phyloP scores from a whole-genome alignment of 2,797 vertebrate genomes.

The Mormyrops boulengeri region DNA sequence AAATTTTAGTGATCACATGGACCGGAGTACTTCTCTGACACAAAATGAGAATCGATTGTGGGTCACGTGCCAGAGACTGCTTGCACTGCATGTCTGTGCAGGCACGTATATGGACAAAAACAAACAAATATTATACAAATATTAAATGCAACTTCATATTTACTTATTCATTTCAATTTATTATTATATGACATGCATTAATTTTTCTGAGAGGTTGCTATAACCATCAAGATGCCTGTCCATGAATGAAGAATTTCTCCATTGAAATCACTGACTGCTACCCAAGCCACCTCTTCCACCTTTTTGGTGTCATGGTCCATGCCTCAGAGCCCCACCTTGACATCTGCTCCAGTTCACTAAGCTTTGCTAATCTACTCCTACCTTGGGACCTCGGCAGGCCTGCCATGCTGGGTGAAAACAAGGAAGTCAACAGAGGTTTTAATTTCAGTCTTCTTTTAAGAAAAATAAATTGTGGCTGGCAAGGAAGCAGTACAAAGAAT shows the following conservation, averaged over 20 bases:
- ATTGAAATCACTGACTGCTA: not conserved
- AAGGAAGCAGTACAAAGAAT: not conserved
- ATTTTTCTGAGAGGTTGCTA: not conserved
- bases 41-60: not conserved
- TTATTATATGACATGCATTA: not conserved
- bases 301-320: not conserved
- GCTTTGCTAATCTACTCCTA: not conserved
- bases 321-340: not conserved
- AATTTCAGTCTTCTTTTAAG: not conserved
- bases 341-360: not conserved
- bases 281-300: not conserved
- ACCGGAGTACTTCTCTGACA: not conserved
- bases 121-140: not conserved
- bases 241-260: not conserved
- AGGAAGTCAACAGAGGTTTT: not conserved
- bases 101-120: not conserved
- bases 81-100: not conserved
- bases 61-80: not conserved
- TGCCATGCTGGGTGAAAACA: not conserved
- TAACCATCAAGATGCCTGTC: not conserved
- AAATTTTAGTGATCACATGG: not conserved
- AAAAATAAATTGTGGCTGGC: not conserved
- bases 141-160: not conserved
- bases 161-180: not conserved
- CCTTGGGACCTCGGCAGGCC: not conserved